Percentiles rank a stretch among this genome's conserved stretches.
phyloP scores from a whole-genome alignment of 1,140 invertebrate genomes.

The Tribolium castaneum region DNA sequence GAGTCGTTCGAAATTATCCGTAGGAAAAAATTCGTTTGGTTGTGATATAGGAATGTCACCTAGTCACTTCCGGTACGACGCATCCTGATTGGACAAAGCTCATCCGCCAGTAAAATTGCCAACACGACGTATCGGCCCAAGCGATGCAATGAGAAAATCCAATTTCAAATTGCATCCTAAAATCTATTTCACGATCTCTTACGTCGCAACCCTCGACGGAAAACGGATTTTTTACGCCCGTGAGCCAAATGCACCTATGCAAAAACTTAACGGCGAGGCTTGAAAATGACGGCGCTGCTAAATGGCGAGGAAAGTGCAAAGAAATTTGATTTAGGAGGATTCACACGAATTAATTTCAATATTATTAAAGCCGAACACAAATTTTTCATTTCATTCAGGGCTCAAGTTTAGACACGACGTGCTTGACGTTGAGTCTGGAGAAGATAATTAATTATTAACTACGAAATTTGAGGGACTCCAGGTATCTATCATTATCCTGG shows the following conservation, averaged over 20 bases:
- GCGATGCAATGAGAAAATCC: constrained; percentile 31
- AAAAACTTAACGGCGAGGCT: neutral
- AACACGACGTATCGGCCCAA: constrained; percentile 30
- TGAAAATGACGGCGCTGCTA: neutral
- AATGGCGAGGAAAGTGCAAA: neutral
- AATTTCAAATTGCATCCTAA: constrained; percentile 38
- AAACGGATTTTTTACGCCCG: neutral
- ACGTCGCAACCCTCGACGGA: constrained; percentile 18
- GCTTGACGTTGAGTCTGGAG: no score
- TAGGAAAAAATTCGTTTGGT: constrained; percentile 30
- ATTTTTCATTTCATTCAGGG: no score
- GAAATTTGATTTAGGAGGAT: neutral
- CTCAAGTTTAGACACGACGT: no score
- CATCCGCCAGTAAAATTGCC: constrained; percentile 41
- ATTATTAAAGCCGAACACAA: no score
- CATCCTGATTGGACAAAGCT: constrained; percentile 37
- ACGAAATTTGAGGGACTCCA: neutral
- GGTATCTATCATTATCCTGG: neutral
- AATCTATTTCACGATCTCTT: constrained; percentile 38
- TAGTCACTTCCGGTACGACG: constrained; percentile 29
- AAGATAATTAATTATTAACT: neutral
- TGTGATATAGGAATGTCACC: constrained; percentile 37
- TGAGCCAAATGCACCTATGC: constrained; percentile 2
- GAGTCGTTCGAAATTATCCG: constrained; percentile 9
- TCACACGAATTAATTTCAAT: neutral